Conservation (phyloP, 2,888 invertebrate genomes). For the Cerastis leucographa region DNA sequence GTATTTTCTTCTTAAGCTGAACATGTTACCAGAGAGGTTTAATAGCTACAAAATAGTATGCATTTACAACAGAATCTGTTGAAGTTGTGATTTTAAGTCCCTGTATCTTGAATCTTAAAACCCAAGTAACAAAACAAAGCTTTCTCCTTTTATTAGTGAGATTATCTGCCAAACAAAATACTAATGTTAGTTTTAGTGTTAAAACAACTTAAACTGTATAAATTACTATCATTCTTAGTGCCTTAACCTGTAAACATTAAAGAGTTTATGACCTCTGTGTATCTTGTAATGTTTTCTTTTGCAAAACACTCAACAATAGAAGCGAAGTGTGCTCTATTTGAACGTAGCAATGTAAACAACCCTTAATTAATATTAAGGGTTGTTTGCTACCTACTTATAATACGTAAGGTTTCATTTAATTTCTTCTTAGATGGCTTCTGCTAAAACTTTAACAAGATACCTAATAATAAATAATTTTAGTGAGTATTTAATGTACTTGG, state of each 20-base stretch:
- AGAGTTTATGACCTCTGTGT: not conserved
- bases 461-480: too few species aligned
- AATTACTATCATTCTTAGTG: constrained; percentile 5
- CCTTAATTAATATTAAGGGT: too few species aligned
- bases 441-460: not conserved
- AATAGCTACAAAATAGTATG: too few species aligned
- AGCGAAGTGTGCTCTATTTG: not conserved
- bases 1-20: too few species aligned
- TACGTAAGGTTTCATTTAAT: not conserved
- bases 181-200: constrained; percentile 10
- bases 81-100: not conserved
- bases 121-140: constrained; percentile 1
- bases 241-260: not conserved
- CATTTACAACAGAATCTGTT: too few species aligned
- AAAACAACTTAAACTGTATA: not conserved
- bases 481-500: too few species aligned
- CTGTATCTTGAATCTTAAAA: constrained; percentile 1
- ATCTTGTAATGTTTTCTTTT: constrained; percentile 16
- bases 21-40: too few species aligned
- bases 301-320: not conserved
- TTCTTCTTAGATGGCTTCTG: not conserved
- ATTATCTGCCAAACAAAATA: not conserved
- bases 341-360: not conserved
- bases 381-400: too few species aligned
- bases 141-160: constrained; percentile 9